These are phyloP conservation scores for Babylonia areolata DNA, from an alignment of 1,140 invertebrate species.

Conservation along the genomic window DNA sequence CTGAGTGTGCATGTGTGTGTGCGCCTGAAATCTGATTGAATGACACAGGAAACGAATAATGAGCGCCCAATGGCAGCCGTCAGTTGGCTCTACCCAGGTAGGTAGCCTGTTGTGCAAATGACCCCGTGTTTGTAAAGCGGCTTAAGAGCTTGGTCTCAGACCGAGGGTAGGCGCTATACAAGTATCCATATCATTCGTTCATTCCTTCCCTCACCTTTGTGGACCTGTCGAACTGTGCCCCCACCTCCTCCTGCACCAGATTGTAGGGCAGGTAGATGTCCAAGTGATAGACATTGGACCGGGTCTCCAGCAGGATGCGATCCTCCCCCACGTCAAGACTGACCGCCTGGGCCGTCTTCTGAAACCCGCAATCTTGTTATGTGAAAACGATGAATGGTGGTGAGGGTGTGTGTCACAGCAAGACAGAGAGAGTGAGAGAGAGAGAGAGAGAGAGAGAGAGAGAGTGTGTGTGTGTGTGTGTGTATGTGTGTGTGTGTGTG, in stretches of 20 bases:
- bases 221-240: slow-evolving; percentile 81
- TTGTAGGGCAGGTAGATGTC: slow-evolving; percentile 83
- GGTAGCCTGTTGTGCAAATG: too few relatives aligned
- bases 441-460: not conserved
- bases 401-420: too few relatives aligned
- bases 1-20: too few relatives aligned
- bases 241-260: slow-evolving; percentile 79
- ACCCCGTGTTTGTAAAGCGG: too few relatives aligned
- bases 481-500: too few relatives aligned
- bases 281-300: slow-evolving; percentile 79
- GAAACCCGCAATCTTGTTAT: slow-evolving; percentile 42
- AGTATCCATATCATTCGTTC: too few relatives aligned
- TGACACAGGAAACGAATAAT: too few relatives aligned
- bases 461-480: not conserved
- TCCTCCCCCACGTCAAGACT: slow-evolving; percentile 84
- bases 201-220: slow-evolving; percentile 77
- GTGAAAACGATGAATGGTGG: not conserved
- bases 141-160: too few relatives aligned
- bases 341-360: slow-evolving; percentile 80
- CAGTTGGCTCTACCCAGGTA: too few relatives aligned
- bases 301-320: slow-evolving; percentile 81
- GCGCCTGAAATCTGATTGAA: too few relatives aligned
- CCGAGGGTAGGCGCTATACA: too few relatives aligned
- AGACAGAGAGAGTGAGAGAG: not conserved
- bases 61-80: too few relatives aligned